A percentile compares a stretch with the other conserved stretches of the same genome.
Evolutionary conservation across 2,888 invertebrate genomes (phyloP).

Genomic region (Nomada goodeniana): DNA sequence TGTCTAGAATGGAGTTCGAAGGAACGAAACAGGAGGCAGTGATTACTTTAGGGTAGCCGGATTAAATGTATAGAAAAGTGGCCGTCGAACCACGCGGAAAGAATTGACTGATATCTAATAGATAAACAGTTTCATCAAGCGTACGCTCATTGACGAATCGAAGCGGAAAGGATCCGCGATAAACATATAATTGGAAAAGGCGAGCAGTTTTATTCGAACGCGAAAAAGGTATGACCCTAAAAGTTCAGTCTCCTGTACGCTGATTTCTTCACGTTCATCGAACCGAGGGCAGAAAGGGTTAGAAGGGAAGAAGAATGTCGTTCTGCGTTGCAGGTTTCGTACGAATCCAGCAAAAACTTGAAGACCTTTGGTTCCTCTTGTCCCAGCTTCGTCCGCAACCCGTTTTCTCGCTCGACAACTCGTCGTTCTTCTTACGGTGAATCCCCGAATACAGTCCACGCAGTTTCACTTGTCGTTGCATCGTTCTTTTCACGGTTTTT

Average conservation of each 20-base stretch:
- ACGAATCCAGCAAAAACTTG: slow-evolving; percentile 67
- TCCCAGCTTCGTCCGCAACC: slow-evolving; percentile 41
- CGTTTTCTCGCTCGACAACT: slow-evolving; percentile 38
- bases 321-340: slow-evolving; percentile 67
- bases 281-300: slow-evolving; percentile 49
- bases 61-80: no score
- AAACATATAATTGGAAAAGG: slow-evolving; percentile 6
- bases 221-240: slow-evolving; percentile 58
- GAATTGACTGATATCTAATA: no score
- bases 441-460: slow-evolving; percentile 27
- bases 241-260: slow-evolving; percentile 48
- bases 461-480: slow-evolving; percentile 48
- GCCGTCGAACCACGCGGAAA: no score
- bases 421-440: slow-evolving; percentile 39
- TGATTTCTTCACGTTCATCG: slow-evolving; percentile 63
- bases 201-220: slow-evolving; percentile 30
- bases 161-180: neutral
- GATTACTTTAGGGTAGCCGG: no score
- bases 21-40: no score
- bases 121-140: no score
- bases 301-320: slow-evolving; percentile 70
- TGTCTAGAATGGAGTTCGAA: no score
- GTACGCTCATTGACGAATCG: neutral
- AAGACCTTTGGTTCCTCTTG: slow-evolving; percentile 72
- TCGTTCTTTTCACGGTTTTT: slow-evolving; percentile 31